A percentile compares a stretch with the other conserved stretches of the same genome.
Conservation (phyloP, 1,140 invertebrate species). For the Bombyx mandarina region DNA sequence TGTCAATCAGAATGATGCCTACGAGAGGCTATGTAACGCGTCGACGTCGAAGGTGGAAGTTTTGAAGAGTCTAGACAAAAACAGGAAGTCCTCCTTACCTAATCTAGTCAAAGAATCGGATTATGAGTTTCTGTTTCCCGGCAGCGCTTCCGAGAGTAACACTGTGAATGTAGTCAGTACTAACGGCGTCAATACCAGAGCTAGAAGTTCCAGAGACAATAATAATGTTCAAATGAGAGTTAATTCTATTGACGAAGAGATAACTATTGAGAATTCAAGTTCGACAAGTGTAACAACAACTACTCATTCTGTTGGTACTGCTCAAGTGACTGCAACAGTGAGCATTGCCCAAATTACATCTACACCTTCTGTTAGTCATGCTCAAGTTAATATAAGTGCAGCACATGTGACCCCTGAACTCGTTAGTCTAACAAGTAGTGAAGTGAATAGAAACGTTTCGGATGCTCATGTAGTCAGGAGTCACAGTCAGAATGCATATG, state of each 20-base stretch:
- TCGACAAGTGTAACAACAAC: neutral
- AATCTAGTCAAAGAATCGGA: constrained; percentile 44
- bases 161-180: neutral
- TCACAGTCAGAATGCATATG: constrained; percentile 52
- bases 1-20: constrained; percentile 27
- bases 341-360: neutral
- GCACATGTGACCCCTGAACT: neutral
- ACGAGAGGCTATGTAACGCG: constrained; percentile 51
- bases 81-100: constrained; percentile 47
- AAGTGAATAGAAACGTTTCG: constrained; percentile 12
- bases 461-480: constrained; percentile 44
- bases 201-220: too few relatives aligned
- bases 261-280: neutral
- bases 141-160: constrained; percentile 16
- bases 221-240: too few relatives aligned
- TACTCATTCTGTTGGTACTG: constrained; percentile 7
- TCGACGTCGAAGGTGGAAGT: constrained; percentile 41
- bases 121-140: constrained; percentile 50
- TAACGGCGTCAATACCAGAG: neutral
- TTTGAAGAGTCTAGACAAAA: constrained; percentile 34
- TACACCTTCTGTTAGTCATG: neutral
- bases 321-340: constrained; percentile 8
- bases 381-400: neutral
- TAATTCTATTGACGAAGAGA: too few relatives aligned
- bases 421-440: neutral